Conservation (phyloP, 2,113 vertebrate species). For the Oncorhynchus gorbuscha region DNA sequence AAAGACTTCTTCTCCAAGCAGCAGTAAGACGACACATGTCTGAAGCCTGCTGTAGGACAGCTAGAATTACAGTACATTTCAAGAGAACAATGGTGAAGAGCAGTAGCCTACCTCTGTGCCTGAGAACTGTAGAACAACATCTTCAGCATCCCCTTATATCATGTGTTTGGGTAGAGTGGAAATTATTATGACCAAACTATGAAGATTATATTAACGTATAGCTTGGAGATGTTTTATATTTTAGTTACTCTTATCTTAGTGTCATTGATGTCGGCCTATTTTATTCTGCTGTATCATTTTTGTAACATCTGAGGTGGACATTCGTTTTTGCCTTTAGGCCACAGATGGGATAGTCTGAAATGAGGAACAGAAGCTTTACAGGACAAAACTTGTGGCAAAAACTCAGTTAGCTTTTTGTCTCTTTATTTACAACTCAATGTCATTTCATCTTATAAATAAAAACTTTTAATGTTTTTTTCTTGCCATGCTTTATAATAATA, state of each 20-base stretch:
- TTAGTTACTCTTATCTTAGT: neutral
- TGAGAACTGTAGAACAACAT: too few species aligned
- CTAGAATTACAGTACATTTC: slow-evolving; percentile 38
- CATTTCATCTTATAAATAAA: neutral
- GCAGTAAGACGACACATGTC: slow-evolving; percentile 60
- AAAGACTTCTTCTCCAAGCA: slow-evolving; percentile 98
- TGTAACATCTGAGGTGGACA: neutral
- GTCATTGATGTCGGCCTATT: neutral
- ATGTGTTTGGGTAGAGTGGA: slow-evolving; percentile 11
- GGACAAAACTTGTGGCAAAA: neutral
- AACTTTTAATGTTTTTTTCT: neutral
- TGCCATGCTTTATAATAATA: neutral
- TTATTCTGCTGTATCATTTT: neutral
- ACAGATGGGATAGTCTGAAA: neutral
- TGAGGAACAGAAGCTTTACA: neutral
- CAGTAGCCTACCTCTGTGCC: slow-evolving; percentile 15
- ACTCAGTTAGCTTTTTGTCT: neutral
- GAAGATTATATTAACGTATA: neutral
- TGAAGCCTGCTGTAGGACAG: slow-evolving; percentile 57
- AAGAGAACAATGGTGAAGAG: slow-evolving; percentile 31
- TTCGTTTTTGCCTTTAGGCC: too few species aligned
- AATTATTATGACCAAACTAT: neutral
- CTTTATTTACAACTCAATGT: neutral
- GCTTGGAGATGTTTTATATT: neutral
- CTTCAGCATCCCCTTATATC: slow-evolving; percentile 15